These are phyloP conservation scores for Ditylenchus weischeri DNA, from an alignment of 2,888 invertebrate genomes.

Conservation along the genomic window DNA sequence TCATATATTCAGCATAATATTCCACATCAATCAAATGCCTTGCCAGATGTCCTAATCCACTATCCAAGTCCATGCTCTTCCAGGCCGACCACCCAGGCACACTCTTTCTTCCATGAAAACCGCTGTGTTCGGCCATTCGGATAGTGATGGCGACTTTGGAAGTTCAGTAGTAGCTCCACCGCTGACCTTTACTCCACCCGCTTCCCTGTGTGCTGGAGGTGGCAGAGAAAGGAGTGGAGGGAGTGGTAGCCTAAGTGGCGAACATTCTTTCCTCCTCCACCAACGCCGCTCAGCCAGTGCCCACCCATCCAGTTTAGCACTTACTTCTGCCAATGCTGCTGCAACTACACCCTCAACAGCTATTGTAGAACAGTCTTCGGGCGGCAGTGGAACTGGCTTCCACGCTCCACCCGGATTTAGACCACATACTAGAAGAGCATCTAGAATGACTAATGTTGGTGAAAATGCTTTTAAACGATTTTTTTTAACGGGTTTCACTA, in stretches of 20 bases:
- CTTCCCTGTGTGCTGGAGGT: conserved; percentile 33
- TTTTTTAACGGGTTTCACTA: too few relatives aligned
- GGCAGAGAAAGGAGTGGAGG: neutral
- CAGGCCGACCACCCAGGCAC: too few relatives aligned
- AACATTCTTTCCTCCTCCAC: neutral
- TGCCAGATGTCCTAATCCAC: too few relatives aligned
- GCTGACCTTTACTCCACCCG: conserved; percentile 52
- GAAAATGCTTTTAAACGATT: too few relatives aligned
- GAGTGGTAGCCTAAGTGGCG: neutral
- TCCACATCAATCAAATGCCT: too few relatives aligned
- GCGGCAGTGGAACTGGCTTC: conserved; percentile 6
- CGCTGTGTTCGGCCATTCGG: conserved; percentile 48
- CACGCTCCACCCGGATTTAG: neutral
- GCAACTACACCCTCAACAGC: neutral
- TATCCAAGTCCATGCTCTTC: too few relatives aligned
- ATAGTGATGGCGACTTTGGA: conserved; percentile 25
- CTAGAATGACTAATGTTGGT: conserved; percentile 8
- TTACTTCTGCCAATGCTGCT: neutral
- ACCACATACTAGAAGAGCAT: conserved; percentile 1
- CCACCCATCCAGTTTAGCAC: too few relatives aligned
- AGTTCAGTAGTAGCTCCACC: conserved; percentile 45
- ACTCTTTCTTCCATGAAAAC: conserved; percentile 42
- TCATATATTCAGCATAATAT: too few relatives aligned
- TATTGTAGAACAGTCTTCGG: conserved; percentile 13
- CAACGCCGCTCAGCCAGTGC: conserved; percentile 1